Percentiles rank a stretch among this genome's conserved stretches.
These are phyloP conservation scores for Catostylus mosaicus DNA, from an alignment of 30 jellyfish, hydroid and myxozoan species.

Conservation along the genomic window DNA sequence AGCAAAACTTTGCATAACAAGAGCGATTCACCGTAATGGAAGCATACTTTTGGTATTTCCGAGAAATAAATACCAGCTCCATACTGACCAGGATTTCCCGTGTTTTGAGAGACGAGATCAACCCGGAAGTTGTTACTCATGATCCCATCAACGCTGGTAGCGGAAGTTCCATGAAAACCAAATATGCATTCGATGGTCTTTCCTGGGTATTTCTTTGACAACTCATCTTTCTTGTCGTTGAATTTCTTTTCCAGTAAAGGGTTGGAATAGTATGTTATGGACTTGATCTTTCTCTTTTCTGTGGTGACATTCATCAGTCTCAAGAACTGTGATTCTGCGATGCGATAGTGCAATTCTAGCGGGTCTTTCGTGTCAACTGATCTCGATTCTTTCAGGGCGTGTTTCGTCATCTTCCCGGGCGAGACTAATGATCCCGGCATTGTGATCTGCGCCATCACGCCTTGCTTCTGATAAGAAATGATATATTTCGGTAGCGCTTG, in stretches of 20 bases:
- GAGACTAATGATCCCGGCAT: constrained; percentile 7
- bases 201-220: constrained; percentile 10
- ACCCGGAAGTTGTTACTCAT: constrained; percentile 32
- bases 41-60: constrained; percentile 52
- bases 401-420: constrained; percentile 1
- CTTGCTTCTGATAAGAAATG: constrained; percentile 21
- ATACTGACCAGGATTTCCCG: constrained; percentile 57
- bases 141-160: constrained; percentile 33
- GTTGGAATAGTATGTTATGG: constrained; percentile 38
- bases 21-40: constrained; percentile 41
- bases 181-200: constrained; percentile 19
- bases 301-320: constrained; percentile 34
- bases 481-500: constrained; percentile 75
- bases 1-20: constrained; percentile 48
- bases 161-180: constrained; percentile 75
- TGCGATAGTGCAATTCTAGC: constrained; percentile 45
- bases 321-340: constrained; percentile 63
- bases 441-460: neutral
- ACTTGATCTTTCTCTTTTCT: neutral
- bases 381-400: constrained; percentile 8
- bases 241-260: constrained; percentile 41
- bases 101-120: constrained; percentile 10
- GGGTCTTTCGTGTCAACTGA: constrained; percentile 46
- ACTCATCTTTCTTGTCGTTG: constrained; percentile 22
- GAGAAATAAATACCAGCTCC: constrained; percentile 72